Percentiles rank a stretch among this genome's conserved stretches.
These are phyloP conservation scores for Heliconius cydno DNA, from an alignment of 2,888 invertebrate species.

Conservation along the genomic window DNA sequence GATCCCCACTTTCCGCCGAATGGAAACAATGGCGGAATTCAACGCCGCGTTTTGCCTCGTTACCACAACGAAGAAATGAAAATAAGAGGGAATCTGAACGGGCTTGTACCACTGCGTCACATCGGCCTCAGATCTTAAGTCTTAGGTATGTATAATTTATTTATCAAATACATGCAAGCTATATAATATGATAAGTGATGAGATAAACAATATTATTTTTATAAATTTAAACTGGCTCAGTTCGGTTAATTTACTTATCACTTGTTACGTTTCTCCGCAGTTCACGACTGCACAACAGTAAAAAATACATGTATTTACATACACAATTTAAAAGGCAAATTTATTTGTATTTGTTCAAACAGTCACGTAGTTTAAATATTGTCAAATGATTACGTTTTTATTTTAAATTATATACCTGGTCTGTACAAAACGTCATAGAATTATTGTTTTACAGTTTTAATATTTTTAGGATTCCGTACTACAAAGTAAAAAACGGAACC, in stretches of 20 bases:
- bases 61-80: no score
- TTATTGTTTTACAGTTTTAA: no score
- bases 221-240: not conserved
- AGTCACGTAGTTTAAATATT: slow-evolving; percentile 15
- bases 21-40: no score
- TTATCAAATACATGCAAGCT: not conserved
- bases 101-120: no score
- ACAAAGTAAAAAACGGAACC: no score
- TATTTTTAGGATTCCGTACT: no score
- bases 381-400: no score
- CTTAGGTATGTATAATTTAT: not conserved
- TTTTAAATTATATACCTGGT: no score
- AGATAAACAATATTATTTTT: not conserved
- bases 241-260: not conserved
- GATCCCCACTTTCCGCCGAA: no score
- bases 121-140: not conserved
- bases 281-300: not conserved
- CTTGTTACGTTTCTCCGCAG: not conserved
- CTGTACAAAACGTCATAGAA: no score
- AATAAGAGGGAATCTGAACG: no score
- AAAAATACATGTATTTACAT: slow-evolving; percentile 3
- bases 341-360: not conserved
- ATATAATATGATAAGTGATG: not conserved
- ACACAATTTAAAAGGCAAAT: not conserved
- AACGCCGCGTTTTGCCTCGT: no score